Evolutionary conservation across 2,113 vertebrate genomes (phyloP), one percentile per base, ranked within the genome.

Genomic region (Archilochus colubris): DNA sequence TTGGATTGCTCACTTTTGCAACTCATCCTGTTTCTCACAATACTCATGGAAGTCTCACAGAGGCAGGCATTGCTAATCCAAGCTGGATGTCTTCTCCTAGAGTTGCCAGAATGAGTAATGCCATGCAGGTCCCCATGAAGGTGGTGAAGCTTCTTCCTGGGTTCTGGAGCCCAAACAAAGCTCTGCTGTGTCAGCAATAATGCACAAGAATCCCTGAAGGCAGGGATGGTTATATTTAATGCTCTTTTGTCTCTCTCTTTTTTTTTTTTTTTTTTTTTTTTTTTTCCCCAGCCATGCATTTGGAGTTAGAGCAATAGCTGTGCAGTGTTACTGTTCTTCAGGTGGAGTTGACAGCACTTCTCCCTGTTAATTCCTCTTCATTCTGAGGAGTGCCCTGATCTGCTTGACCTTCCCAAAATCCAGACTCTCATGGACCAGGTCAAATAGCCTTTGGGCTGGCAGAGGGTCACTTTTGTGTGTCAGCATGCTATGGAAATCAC

Each of bases 401-500:
- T 0, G 1, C 33, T 11, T 61, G 22, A 55, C 53, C 15, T 77
- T 80, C 57, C 55, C 44, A 58, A 91, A 89, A 3, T 28, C 18
- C 30, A 17, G 0, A 0, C 2, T 40, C 3, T 59, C n/a, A 14
- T 16, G 51, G 53, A 50, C 10, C 9, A 44, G 22, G 62, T 62
- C 12, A 80, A 76, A 61, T 5, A 85, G 28, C 15, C 46, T 85
- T 86, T 80, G 46, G n/a, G n/a, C 40, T 12, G 22, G 59, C 50
- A n/a, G 28, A 48, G 6, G 19, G 36, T 68, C 48, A 50, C 0
- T 1, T 23, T 23, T 64, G n/a, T 46, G 51, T 51, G 58, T 61
- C 12, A 2, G 11, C 7, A 46, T 62, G 51, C 14, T 1, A 0
- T 12, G 18, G 33, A 54, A 81, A 57, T n/a, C 5, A 3, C 2